Evolutionary conservation across 2,113 vertebrate species (phyloP), one percentile per base, ranked within the genome.

Genomic region (Heliornis fulica): DNA sequence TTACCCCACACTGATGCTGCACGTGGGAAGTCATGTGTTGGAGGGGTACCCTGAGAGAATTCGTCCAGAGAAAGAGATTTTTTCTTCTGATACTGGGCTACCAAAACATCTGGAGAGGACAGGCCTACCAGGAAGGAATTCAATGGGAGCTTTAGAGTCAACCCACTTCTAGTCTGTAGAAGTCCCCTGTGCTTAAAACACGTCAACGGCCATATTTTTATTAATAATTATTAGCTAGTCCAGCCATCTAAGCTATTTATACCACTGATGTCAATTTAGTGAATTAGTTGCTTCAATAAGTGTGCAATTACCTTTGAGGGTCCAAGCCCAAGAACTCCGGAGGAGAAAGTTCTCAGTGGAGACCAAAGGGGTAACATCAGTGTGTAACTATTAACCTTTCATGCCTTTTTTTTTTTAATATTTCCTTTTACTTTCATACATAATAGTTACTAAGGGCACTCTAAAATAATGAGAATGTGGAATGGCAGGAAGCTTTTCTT

Each of bases 1-100:
- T 41, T 40, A 2, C 41, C 68, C 41, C 28, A 14, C 15, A 11
- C 46, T 26, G 71, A 46, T 10, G 4, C 0, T 1, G 38, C 63
- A 43, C 9, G 4, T 23, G n/a, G 28, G 34, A 63, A 34, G 15
- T 9, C 1, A 0, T 22, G 36, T 43, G 46, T 10, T 16, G 60
- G 3, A 32, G 31, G 13, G 18, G 15, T 17, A 19, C 50, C 34
- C 9, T 36, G 31, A 13, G 57, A 54, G 60, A 74, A 45, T 9
- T 19, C 60, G 57, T 32, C 16, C 36, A 40, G 78, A 72, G 29
- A 28, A 60, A 12, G 36, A 70, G 41, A 7, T 54, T 51, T 51
- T 82, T 56, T 57, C 45, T 82, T 48, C 34, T 77, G 77, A 34
- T 66, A 6, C 22, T 48, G 82, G 16, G 40, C 70, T 77, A 66